phyloP scores from a whole-genome alignment of 1,140 invertebrate species.

The Lordiphosa mommai region DNA sequence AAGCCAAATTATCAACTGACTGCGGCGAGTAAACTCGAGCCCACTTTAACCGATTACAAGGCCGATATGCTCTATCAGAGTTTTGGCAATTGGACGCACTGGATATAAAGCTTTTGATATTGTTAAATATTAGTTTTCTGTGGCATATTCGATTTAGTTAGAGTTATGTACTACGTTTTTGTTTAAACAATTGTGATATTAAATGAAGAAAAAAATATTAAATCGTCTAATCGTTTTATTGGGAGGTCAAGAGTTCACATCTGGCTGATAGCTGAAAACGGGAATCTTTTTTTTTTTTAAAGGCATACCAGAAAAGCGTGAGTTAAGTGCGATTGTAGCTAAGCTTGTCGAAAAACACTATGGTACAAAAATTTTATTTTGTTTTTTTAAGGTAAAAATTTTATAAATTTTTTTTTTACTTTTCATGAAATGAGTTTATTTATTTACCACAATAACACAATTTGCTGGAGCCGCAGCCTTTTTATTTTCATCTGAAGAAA shows the following conservation, averaged over 20 bases:
- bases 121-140: conserved; percentile 19
- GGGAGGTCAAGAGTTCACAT: conserved; percentile 11
- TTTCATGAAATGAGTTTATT: too few species aligned
- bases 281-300: conserved; percentile 20
- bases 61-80: conserved; percentile 83
- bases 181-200: conserved; percentile 63
- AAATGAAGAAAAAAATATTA: conserved; percentile 36
- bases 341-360: neutral
- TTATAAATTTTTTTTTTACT: too few species aligned
- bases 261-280: conserved; percentile 14
- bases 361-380: too few species aligned
- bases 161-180: conserved; percentile 24
- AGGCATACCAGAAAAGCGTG: conserved; percentile 9
- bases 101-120: conserved; percentile 79
- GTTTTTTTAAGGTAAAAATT: too few species aligned
- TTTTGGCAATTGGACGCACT: conserved; percentile 82
- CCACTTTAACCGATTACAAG: conserved; percentile 84
- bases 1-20: conserved; percentile 82
- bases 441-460: too few species aligned
- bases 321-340: conserved; percentile 4
- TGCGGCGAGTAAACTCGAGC: conserved; percentile 83
- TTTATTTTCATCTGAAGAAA: too few species aligned
- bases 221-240: conserved; percentile 4
- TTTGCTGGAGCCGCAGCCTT: too few species aligned
- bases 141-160: conserved; percentile 61